Base-by-base conservation (phyloP, 2,113 vertebrate species). In the Brachyistius frenatus region DNA sequence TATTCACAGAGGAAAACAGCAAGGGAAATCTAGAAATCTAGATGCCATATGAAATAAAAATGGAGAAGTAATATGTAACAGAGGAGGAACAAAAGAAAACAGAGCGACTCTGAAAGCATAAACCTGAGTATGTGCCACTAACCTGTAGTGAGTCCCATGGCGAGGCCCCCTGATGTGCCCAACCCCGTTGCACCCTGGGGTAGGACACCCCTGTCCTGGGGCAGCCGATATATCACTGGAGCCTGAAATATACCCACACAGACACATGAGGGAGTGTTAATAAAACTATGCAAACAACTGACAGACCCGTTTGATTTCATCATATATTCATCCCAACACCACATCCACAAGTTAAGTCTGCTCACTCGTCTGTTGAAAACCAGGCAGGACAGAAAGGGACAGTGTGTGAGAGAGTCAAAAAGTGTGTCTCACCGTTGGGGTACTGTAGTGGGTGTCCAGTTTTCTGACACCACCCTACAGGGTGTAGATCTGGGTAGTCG, bases 101-200 rank as follows among this genome's bases (percentile, higher is more conserved):
- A 23, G 23, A 23, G 23, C 23, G 23, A 23, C 23, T 3, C 41
- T 4, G 13, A 44, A 44, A 23, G 49, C 49, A 8, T 5, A 52
- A 52, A 52, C 5, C 2, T 3, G 2, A 13, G 8, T 3, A 5
- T 23, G 49, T 46, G 67, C 30, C 66, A 94, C 96, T 61, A 78
- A 97, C 96, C 96, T 97, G 80, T 97, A 95, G 91, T 97, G 97
- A 0, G 96, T 97, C 73, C 96, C 96, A 0, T 97, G 96, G 77
- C 95, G 95, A 31, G 96, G 95, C 67, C 96, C 97, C 80, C 93
- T 93, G 33, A 96, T 94, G 30, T 98, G 97, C 39, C 97, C 97
- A 0, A 97, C 92, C 0, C 97, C 96, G 0, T 94, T 95, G 86
- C 96, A 98, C 81, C 96, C 96, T 5, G 93, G 94, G 66, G 96